Percentiles rank a stretch among this genome's conserved stretches.
phyloP scores from a whole-genome alignment of 1,140 invertebrate species.

The Caenorhabditis latens region DNA sequence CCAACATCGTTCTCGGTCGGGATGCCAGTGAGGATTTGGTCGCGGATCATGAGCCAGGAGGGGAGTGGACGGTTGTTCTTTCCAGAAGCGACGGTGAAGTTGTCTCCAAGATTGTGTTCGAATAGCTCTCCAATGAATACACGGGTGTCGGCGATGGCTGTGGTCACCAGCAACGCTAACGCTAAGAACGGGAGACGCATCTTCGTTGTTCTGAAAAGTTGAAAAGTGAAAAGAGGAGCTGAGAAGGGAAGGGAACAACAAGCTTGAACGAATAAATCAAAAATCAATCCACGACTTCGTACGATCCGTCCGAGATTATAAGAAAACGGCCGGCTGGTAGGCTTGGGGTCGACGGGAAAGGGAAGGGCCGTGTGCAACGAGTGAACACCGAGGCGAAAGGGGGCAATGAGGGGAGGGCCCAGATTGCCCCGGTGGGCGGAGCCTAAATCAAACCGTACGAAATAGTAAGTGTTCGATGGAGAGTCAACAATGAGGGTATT shows the following conservation, averaged over 20 bases:
- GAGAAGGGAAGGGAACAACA: too few species aligned
- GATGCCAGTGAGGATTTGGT: conserved; percentile 24
- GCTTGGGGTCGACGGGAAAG: neutral
- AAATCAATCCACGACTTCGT: too few species aligned
- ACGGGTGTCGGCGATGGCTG: neutral
- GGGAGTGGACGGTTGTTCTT: neutral
- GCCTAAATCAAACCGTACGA: conserved; percentile 39
- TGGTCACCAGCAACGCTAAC: neutral
- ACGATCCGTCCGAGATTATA: neutral
- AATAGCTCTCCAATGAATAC: conserved; percentile 40
- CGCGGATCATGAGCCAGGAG: conserved; percentile 32
- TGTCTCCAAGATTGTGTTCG: conserved; percentile 46
- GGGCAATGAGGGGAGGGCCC: neutral
- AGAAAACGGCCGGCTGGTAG: neutral
- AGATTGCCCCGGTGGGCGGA: conserved; percentile 21
- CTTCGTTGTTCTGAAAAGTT: neutral
- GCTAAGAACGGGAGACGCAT: conserved; percentile 19
- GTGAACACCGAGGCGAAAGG: conserved; percentile 30
- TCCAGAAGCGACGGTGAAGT: conserved; percentile 26
- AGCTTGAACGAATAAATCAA: too few species aligned
- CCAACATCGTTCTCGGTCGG: conserved; percentile 41
- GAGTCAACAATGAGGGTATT: neutral
- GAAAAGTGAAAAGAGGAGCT: neutral
- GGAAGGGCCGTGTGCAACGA: conserved; percentile 30
- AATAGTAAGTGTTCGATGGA: conserved; percentile 25